Conservation (phyloP, 2,797 vertebrate genomes). For the Acanthurus tractus region DNA sequence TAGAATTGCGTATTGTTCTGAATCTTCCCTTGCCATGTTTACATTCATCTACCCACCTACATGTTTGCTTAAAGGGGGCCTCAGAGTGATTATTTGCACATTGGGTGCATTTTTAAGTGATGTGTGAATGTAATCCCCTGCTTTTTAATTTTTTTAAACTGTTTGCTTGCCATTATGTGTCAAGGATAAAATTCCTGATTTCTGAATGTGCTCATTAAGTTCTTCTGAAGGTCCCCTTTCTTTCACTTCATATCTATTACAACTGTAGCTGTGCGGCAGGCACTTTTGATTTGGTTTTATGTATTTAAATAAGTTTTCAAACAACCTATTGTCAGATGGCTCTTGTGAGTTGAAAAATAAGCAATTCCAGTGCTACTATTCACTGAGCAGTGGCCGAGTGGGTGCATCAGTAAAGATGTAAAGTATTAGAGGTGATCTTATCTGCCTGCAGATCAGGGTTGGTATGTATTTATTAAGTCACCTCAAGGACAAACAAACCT, state of each 20-base stretch:
- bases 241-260: not conserved
- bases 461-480: not conserved
- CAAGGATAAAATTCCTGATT: not conserved
- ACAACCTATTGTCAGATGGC: conserved; percentile 7
- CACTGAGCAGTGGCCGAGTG: conserved; percentile 4
- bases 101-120: not conserved
- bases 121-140: not conserved
- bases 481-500: conserved; percentile 5
- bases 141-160: conserved; percentile 9
- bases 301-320: conserved; percentile 20
- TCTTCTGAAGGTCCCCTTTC: conserved; percentile 4
- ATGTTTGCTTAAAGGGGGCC: conserved; percentile 48
- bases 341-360: conserved; percentile 15
- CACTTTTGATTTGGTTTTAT: conserved; percentile 1
- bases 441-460: not conserved
- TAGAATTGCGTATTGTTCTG: conserved; percentile 40
- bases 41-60: conserved; percentile 45
- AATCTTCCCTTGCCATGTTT: conserved; percentile 49
- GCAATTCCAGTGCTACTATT: not conserved
- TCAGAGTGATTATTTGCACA: conserved; percentile 15
- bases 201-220: not conserved
- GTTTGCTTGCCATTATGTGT: conserved; percentile 2
- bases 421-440: conserved; percentile 4
- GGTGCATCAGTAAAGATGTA: not conserved
- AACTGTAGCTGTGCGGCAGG: not conserved